Percentiles rank a stretch among this genome's conserved stretches.
These are phyloP conservation scores for Cryptomyrus ogoouensis DNA, from an alignment of 2,113 vertebrate genomes.

Conservation along the genomic window DNA sequence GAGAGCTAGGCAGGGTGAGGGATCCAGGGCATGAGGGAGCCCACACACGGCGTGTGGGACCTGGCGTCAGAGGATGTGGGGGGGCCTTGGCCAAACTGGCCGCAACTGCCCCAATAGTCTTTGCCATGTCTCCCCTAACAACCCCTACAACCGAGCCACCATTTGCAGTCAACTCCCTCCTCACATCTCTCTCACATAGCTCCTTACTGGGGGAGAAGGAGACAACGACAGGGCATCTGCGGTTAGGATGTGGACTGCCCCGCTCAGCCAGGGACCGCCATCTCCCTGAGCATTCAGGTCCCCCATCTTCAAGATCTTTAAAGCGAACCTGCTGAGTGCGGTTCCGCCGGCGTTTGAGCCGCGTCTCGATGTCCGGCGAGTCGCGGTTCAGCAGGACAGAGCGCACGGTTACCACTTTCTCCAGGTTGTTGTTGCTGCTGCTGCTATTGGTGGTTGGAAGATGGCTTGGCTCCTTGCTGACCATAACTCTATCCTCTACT, in stretches of 20 bases:
- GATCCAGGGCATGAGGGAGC: conserved; percentile 59
- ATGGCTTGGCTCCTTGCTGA: conserved; percentile 66
- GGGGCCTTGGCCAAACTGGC: conserved; percentile 59
- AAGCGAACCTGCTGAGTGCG: conserved; percentile 79
- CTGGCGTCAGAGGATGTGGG: conserved; percentile 61
- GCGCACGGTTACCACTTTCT: conserved; percentile 70
- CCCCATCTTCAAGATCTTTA: conserved; percentile 69
- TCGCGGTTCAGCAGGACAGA: conserved; percentile 74
- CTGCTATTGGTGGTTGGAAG: conserved; percentile 51
- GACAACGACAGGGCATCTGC: conserved; percentile 34
- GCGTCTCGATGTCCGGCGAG: conserved; percentile 67
- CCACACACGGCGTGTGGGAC: conserved; percentile 61
- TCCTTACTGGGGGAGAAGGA: conserved; percentile 34
- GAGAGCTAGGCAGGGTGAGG: conserved; percentile 65
- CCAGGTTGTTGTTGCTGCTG: conserved; percentile 59
- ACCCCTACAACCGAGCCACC: conserved; percentile 56
- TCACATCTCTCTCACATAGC: neutral
- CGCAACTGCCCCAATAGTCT: conserved; percentile 57
- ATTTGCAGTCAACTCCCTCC: conserved; percentile 23
- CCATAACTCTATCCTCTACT: conserved; percentile 54
- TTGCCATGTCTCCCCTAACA: conserved; percentile 61
- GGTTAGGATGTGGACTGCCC: conserved; percentile 50
- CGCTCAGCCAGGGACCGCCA: conserved; percentile 43
- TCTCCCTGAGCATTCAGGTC: conserved; percentile 47
- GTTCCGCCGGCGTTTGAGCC: conserved; percentile 64